A percentile compares a stretch with the other conserved stretches of the same genome.
These are phyloP conservation scores for Pachymerium ferrugineum DNA, from an alignment of 2,888 invertebrate species.

Conservation along the genomic window DNA sequence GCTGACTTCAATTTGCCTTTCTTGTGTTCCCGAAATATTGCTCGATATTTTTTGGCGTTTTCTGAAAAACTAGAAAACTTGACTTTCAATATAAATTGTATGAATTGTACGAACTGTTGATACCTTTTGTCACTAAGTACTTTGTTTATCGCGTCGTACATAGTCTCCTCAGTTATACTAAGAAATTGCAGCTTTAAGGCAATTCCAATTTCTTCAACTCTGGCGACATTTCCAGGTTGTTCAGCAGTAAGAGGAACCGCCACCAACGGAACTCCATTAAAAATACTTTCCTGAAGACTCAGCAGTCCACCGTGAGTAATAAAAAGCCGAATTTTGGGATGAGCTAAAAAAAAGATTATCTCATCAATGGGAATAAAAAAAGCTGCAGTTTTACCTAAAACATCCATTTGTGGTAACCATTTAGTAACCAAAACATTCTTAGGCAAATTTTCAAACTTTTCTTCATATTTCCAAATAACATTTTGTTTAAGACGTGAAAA, in stretches of 20 bases:
- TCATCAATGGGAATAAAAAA: not conserved
- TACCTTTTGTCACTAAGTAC: not conserved
- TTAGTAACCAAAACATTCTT: not conserved
- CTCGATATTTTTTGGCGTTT: not conserved
- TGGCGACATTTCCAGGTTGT: conserved; percentile 32
- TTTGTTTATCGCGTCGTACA: not conserved
- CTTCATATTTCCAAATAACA: conserved; percentile 11
- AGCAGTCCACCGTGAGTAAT: conserved; percentile 34
- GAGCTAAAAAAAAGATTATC: conserved; percentile 13
- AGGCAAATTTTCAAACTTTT: not conserved
- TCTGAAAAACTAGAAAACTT: not conserved
- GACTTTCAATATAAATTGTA: not conserved
- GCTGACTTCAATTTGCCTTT: not conserved
- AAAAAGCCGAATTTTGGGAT: conserved; percentile 32
- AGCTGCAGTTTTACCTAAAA: conserved; percentile 1
- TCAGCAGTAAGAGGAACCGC: conserved; percentile 33
- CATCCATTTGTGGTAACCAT: conserved; percentile 6
- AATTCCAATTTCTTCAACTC: not conserved
- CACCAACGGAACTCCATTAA: conserved; percentile 34
- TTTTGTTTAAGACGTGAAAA: not conserved
- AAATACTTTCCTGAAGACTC: conserved; percentile 31
- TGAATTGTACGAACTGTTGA: no score
- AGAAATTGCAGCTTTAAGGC: not conserved
- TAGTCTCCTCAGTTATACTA: not conserved
- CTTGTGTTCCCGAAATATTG: not conserved